Evolutionary conservation across 2,113 vertebrate genomes (phyloP).

Genomic region (Eidolon helvum): DNA sequence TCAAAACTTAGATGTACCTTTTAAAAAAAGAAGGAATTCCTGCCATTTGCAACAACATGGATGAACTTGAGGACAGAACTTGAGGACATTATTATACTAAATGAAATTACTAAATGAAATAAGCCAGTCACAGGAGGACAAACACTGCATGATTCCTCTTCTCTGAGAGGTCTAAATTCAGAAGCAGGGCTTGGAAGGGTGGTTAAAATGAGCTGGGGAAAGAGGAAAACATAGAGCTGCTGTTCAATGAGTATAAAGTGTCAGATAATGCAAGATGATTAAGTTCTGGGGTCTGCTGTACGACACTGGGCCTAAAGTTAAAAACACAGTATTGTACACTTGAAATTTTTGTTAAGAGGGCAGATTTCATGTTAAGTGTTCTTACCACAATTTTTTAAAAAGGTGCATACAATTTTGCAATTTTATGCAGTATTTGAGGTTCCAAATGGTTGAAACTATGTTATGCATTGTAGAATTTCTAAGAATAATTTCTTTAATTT

Average conservation of each 20-base stretch:
- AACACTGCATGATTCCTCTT: neutral
- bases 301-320: neutral
- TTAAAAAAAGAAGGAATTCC: neutral
- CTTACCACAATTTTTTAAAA: neutral
- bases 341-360: neutral
- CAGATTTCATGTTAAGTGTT: neutral
- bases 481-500: neutral
- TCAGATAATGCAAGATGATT: neutral
- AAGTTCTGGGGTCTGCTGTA: neutral
- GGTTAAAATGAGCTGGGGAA: too few species aligned
- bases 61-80: too few species aligned
- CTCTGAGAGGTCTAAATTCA: neutral
- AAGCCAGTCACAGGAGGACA: neutral
- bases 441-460: neutral
- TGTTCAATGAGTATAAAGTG: neutral
- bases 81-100: neutral
- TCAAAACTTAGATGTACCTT: neutral
- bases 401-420: neutral
- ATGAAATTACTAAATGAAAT: neutral
- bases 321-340: neutral
- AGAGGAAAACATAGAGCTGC: neutral
- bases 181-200: neutral
- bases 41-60: neutral
- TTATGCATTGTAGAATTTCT: neutral
- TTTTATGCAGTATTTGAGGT: neutral